Evolutionary conservation across 2,888 invertebrate genomes (phyloP).

Genomic region (Lordiphosa fenestrarum): DNA sequence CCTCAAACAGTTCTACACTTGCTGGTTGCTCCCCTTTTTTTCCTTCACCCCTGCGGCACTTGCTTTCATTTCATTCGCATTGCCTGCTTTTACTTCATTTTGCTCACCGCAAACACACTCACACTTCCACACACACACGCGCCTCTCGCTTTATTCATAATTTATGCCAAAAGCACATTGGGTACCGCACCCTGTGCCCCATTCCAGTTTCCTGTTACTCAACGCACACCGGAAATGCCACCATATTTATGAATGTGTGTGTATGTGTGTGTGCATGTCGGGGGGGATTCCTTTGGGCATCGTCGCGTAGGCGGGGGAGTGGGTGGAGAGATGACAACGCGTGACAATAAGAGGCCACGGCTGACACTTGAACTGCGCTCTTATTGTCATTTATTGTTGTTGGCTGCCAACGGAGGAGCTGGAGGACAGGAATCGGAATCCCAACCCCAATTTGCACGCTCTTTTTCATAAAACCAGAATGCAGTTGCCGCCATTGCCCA

Average conservation of each 20-base stretch:
- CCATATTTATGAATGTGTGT: slow-evolving; percentile 55
- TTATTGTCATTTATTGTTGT: slow-evolving; percentile 73
- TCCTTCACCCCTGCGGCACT: slow-evolving; percentile 44
- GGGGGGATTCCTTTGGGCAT: slow-evolving; percentile 66
- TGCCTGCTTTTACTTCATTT: slow-evolving; percentile 65
- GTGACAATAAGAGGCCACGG: slow-evolving; percentile 73
- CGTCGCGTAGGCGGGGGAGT: slow-evolving; percentile 31
- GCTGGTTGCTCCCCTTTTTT: slow-evolving; percentile 12
- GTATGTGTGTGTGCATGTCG: slow-evolving; percentile 12
- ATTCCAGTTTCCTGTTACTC: slow-evolving; percentile 23
- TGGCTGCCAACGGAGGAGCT: slow-evolving; percentile 15
- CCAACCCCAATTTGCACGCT: slow-evolving; percentile 72
- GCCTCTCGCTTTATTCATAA: slow-evolving; percentile 69
- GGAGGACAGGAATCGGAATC: slow-evolving; percentile 18
- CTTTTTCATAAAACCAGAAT: slow-evolving; percentile 61
- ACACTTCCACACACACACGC: slow-evolving; percentile 40
- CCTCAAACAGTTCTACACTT: slow-evolving; percentile 19
- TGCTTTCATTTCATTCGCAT: slow-evolving; percentile 68
- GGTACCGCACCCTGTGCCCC: slow-evolving; percentile 36
- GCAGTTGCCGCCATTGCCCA: slow-evolving; percentile 23
- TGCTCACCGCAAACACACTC: slow-evolving; percentile 49
- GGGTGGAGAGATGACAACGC: slow-evolving; percentile 50
- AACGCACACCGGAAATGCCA: slow-evolving; percentile 66
- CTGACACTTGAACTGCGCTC: slow-evolving; percentile 74
- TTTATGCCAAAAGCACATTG: slow-evolving; percentile 72